Evolutionary conservation across 2,888 invertebrate genomes (phyloP).

Genomic region (Brachynemurus nebulosus): DNA sequence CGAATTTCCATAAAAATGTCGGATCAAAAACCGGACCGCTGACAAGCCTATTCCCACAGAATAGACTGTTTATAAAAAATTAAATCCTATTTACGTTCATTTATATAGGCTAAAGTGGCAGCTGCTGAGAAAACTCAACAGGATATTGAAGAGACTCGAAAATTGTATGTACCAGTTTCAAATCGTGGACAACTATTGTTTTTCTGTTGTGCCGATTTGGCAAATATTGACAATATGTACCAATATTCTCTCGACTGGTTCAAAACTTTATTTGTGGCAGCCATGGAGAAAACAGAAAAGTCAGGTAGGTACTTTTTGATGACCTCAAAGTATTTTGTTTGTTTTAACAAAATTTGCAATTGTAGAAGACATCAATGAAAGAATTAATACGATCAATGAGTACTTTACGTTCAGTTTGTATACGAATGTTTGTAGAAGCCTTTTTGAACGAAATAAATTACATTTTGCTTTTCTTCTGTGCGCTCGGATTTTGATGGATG

Average conservation of each 20-base stretch:
- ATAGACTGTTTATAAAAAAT: too few species aligned
- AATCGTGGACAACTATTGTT: constrained; percentile 74
- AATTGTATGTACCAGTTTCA: constrained; percentile 74
- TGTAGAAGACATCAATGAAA: constrained; percentile 52
- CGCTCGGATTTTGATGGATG: constrained; percentile 49
- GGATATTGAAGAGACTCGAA: constrained; percentile 70
- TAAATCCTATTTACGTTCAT: constrained; percentile 14
- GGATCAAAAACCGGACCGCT: too few species aligned
- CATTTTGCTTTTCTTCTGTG: constrained; percentile 68
- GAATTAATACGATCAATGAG: constrained; percentile 66
- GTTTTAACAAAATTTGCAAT: too few species aligned
- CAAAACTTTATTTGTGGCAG: constrained; percentile 59
- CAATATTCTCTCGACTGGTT: constrained; percentile 92
- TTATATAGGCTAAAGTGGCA: constrained; percentile 46
- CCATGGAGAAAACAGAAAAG: constrained; percentile 55
- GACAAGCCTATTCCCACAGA: too few species aligned
- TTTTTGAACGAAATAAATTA: constrained; percentile 81
- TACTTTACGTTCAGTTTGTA: constrained; percentile 74
- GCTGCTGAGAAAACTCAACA: constrained; percentile 68
- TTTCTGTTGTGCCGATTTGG: constrained; percentile 76
- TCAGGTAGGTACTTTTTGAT: constrained; percentile 41
- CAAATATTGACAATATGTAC: constrained; percentile 88
- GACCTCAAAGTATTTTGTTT: too few species aligned
- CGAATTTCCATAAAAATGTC: too few species aligned
- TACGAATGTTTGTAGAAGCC: constrained; percentile 73